A percentile compares a stretch with the other conserved stretches of the same genome.
Evolutionary conservation across 2,888 invertebrate genomes (phyloP).

Genomic region (Leptothorax acervorum): DNA sequence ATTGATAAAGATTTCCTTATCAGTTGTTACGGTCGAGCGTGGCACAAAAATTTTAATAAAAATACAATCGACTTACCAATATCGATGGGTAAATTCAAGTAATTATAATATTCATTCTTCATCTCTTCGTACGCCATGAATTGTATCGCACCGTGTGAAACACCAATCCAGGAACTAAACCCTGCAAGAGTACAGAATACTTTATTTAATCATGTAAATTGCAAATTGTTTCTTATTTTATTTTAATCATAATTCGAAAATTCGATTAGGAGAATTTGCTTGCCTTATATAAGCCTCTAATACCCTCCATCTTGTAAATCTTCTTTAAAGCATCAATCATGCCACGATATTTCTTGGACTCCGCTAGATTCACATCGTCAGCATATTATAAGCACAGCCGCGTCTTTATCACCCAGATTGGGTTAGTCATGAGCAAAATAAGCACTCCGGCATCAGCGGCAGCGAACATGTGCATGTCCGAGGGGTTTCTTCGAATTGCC

Average conservation of each 20-base stretch:
- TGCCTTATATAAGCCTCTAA: slow-evolving; percentile 97
- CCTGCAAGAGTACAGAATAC: slow-evolving; percentile 87
- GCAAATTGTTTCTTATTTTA: not conserved
- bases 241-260: not conserved
- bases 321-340: slow-evolving; percentile 96
- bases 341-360: slow-evolving; percentile 93
- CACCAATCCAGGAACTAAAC: slow-evolving; percentile 98
- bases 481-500: slow-evolving; percentile 93
- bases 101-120: slow-evolving; percentile 96
- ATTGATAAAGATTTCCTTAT: too few relatives aligned
- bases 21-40: too few relatives aligned
- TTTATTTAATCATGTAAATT: not conserved
- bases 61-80: slow-evolving; percentile 89
- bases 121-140: slow-evolving; percentile 99
- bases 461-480: slow-evolving; percentile 96
- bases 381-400: slow-evolving; percentile 97
- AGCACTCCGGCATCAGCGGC: slow-evolving; percentile 96
- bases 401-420: slow-evolving; percentile 99
- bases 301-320: slow-evolving; percentile 96
- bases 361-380: slow-evolving; percentile 86
- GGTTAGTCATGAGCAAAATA: slow-evolving; percentile 97
- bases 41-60: too few relatives aligned
- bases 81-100: slow-evolving; percentile 93
- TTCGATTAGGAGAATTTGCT: slow-evolving; percentile 4
- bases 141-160: slow-evolving; percentile 99